These are phyloP conservation scores for Okapia johnstoni DNA, from an alignment of 2,113 vertebrate species.

Conservation along the genomic window DNA sequence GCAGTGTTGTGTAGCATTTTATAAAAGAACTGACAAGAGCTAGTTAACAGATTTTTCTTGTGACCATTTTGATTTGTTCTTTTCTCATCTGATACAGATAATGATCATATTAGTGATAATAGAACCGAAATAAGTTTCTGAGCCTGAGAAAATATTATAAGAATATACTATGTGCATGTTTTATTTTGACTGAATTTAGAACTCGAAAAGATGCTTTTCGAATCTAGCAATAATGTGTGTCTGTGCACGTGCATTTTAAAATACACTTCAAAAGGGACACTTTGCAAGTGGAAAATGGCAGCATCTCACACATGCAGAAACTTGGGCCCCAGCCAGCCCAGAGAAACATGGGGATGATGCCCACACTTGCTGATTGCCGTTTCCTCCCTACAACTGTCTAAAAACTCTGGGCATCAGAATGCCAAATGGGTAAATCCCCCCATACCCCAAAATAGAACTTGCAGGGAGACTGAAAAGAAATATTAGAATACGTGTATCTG, in stretches of 20 bases:
- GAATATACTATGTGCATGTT: neutral
- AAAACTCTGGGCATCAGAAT: neutral
- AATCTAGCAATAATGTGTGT: slow-evolving; percentile 28
- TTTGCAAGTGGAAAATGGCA: slow-evolving; percentile 10
- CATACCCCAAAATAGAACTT: neutral
- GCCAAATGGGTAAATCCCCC: neutral
- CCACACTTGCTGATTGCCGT: neutral
- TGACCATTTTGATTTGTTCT: neutral
- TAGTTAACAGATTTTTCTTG: neutral
- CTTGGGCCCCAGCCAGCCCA: neutral
- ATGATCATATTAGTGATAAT: neutral
- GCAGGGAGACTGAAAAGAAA: neutral
- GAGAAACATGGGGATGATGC: neutral
- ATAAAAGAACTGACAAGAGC: neutral
- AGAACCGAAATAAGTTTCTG: neutral
- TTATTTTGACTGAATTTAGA: slow-evolving; percentile 43
- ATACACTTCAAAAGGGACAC: neutral
- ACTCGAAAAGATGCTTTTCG: slow-evolving; percentile 31
- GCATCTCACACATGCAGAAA: neutral
- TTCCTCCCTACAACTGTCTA: slow-evolving; percentile 1
- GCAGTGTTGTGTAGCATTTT: neutral
- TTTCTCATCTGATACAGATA: neutral
- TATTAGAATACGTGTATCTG: neutral
- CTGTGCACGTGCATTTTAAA: slow-evolving; percentile 27
- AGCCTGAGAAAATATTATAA: neutral